Evolutionary conservation across 2,113 vertebrate genomes (phyloP), one percentile per base, ranked within the genome.

Genomic region (Microcebus griseorufus): DNA sequence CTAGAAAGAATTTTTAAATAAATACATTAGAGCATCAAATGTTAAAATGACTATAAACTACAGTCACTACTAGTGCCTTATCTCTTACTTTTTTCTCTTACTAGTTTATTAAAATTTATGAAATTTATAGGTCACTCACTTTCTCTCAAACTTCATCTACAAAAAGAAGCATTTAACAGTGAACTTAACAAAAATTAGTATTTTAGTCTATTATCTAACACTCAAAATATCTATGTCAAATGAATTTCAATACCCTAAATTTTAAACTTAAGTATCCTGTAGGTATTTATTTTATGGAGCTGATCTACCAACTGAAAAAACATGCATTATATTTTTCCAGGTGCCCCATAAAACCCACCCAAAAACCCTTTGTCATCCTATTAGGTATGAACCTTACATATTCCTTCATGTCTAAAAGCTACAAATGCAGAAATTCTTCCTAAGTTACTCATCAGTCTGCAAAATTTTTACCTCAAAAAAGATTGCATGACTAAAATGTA

Each of bases 81-180:
- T 1, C 8, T n/a, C 58, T 84, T 76, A 48, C 18, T 81, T 82
- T 95, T 76, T 83, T 60, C 34, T 89, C 62, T 58, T 58, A 93
- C 9, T 72, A 85, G 39, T 85, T 96, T 87, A 70, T 34, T 93
- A 64, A 90, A 95, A 93, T 90, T 51, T 37, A 87, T 79, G 32
- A 90, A 76, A 86, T 82, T 76, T 70, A 32, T 1, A 84, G 78
- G 23, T 73, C 29, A 93, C 12, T 73, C 6, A n/a, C 27, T 60
- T 89, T 82, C 65, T 88, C 22, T 93, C 94, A 94, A 91, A 89
- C 20, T 78, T 87, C 81, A 93, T 92, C 29, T 39, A 12, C 62
- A 51, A 76, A 85, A 93, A 78, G 32, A 53, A 83, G 13, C 18
- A 90, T 83, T 67, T 94, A 88, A 76, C 20, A 92, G 62, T 89